Base-by-base conservation (phyloP, 2,113 vertebrate species). In the Tenebrosternarchus preto region DNA sequence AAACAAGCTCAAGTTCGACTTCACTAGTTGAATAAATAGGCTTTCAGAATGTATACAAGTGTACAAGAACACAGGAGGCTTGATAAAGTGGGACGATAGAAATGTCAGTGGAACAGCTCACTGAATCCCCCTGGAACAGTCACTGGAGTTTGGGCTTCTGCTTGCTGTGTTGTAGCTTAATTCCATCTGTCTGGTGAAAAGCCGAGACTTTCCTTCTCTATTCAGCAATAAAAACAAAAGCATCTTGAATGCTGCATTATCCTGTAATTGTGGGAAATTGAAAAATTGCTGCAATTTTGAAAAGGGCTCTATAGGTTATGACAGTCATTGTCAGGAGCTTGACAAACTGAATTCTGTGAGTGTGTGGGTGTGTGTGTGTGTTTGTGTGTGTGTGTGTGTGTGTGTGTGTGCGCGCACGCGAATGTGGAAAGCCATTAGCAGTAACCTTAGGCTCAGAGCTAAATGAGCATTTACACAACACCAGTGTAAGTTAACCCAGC, bases 361-460 rank as follows among this genome's bases (percentile, higher is more conserved):
- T 64, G 73, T 64, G 73, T 50, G 77, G 53, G 57, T 64, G 73
- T 64, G 73, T 50, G 77, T 39, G 57, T 64, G 73, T 76, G 59
- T 64, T 53, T 73, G 53, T 25, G 24, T 24, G 24, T n/a, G 57
- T 22, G 25, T 19, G 61, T 64, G 57, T 16, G 2, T 6, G 43
- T 46, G 57, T 25, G n/a, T 80, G 53, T 20, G 43, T 57, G 71
- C 57, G 50, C 25, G 73, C 25, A 12, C 12, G 8, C 12, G 9
- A 2, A 15, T 12, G 43, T 67, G 59, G 53, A 39, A 69, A 59
- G 53, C 76, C 64, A 78, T 70, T 78, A 70, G 55, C 33, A 20
- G 22, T 71, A 46, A 78, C 56, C 55, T 31, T 17, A 46, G 77
- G 67, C 33, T 27, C 12, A n/a, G 33, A n/a, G 76, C 68, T 78